Percentiles rank a stretch among this genome's conserved stretches.
Evolutionary conservation across 2,888 invertebrate species (phyloP).

Genomic region (Folsomia candida): DNA sequence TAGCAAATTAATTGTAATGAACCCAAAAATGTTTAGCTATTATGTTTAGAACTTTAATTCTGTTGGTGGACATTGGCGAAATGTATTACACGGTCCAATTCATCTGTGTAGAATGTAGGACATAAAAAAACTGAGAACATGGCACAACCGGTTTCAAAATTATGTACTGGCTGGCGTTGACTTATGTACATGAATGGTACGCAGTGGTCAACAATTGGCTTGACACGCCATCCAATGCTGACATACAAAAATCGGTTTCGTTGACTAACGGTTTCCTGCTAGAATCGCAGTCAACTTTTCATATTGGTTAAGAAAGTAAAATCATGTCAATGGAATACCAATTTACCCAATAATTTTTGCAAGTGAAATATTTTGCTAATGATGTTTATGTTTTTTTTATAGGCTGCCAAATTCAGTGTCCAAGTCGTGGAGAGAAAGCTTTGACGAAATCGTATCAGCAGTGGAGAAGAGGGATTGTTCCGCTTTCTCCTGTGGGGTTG

Average conservation of each 20-base stretch:
- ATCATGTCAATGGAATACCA: neutral
- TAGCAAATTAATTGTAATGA: too few relatives aligned
- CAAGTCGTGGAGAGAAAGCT: slow-evolving; percentile 39
- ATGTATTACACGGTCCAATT: neutral
- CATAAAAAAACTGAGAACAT: neutral
- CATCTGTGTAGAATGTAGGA: neutral
- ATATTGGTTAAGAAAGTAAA: neutral
- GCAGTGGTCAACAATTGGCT: too few relatives aligned
- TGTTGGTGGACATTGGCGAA: too few relatives aligned
- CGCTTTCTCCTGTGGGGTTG: slow-evolving; percentile 43
- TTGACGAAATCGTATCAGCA: slow-evolving; percentile 43
- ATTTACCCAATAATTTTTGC: neutral
- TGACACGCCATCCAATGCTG: too few relatives aligned
- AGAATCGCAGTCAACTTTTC: neutral
- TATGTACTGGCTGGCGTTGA: too few relatives aligned
- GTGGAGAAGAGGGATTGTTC: slow-evolving; percentile 48
- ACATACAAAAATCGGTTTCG: neutral
- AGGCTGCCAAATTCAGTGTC: slow-evolving; percentile 49
- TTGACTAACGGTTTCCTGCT: too few relatives aligned
- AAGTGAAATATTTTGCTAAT: too few relatives aligned
- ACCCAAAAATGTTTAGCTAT: too few relatives aligned
- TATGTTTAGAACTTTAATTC: too few relatives aligned
- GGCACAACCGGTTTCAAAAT: neutral
- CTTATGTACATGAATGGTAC: too few relatives aligned
- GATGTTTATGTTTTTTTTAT: slow-evolving; percentile 15